Base-by-base conservation (phyloP, 2,888 invertebrate species). In the Rhagonycha lutea region DNA sequence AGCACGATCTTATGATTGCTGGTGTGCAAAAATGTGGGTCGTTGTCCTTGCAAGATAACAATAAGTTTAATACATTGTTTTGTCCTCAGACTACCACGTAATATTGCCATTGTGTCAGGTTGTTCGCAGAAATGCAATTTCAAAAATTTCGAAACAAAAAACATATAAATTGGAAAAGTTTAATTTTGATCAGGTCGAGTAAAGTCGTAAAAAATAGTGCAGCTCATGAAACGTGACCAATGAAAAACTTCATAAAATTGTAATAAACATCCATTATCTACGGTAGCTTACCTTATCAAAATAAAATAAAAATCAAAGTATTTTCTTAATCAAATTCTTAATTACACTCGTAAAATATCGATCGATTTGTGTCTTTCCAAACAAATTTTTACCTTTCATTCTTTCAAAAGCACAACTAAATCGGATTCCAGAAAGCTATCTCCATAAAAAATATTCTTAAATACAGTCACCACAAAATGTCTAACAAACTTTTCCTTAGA, bases 41-140 rank as follows among this genome's bases (percentile, higher is more conserved):
- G 79, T 79, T 76, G 81, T 80, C 79, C 81, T 77, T 79, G 18
- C 73, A 74, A 75, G 80, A 80, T 79, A 79, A 81, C 79, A 81
- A 81, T 80, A 47, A 26, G 26, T 18, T n/a, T 26, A 80, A 80
- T 74, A 79, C 75, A 80, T 80, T 81, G 81, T 81, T 81, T 81
- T 77, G 80, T 80, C 79, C 80, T 77, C 69, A 47, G 78, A 78
- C 75, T 75, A 76, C 78, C 70, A 74, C 67, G 61, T 67, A 65
- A 69, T 74, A 24, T 68, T 47, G 23, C 62, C 70, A 70, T 73
- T 70, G 76, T 77, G 73, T 69, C 70, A 69, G 68, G 68, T 74
- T 75, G 68, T 72, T 47, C 47, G 47, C n/a, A 47, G 47, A 47
- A 47, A 47, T 47, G 0, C n/a, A 47, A 47, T n/a, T 47, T 47